phyloP scores from a whole-genome alignment of 37 sponge, comb jelly and placozoan species.

The Diacarnus erythraeanus region DNA sequence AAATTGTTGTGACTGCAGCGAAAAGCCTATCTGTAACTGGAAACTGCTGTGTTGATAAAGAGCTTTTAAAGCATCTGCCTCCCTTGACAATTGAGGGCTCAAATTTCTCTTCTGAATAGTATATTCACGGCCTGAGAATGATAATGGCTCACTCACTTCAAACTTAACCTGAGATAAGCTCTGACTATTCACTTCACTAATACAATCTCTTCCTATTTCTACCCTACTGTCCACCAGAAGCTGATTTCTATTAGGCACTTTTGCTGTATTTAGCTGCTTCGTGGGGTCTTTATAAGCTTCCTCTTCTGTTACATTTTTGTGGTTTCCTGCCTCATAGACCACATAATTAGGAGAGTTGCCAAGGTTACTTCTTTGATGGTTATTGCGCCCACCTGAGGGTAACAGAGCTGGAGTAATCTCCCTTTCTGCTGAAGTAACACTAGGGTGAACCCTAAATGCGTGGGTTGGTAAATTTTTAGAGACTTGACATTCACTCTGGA shows the following conservation, averaged over 20 bases:
- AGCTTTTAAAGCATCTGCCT: slow-evolving; percentile 33
- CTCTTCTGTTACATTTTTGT: neutral
- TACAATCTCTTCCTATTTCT: neutral
- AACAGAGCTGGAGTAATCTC: neutral
- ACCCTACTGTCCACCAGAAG: neutral
- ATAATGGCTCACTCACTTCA: neutral
- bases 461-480: neutral
- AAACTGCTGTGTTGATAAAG: slow-evolving; percentile 24
- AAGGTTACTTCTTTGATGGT: neutral
- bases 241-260: neutral
- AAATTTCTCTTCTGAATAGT: slow-evolving; percentile 1
- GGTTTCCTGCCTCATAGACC: neutral
- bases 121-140: slow-evolving; percentile 14
- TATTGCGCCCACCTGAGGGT: neutral
- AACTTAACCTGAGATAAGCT: neutral
- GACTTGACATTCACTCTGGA: neutral
- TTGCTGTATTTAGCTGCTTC: neutral
- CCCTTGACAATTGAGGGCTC: slow-evolving; percentile 15
- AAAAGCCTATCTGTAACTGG: slow-evolving; percentile 40
- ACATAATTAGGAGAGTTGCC: neutral
- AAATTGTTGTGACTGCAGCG: neutral
- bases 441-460: slow-evolving; percentile 1
- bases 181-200: neutral
- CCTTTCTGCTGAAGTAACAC: neutral
- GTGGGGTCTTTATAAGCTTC: neutral